Evolutionary conservation across 2,113 vertebrate genomes (phyloP), one percentile per base, ranked within the genome.

Genomic region (Marcusenius ussheri): DNA sequence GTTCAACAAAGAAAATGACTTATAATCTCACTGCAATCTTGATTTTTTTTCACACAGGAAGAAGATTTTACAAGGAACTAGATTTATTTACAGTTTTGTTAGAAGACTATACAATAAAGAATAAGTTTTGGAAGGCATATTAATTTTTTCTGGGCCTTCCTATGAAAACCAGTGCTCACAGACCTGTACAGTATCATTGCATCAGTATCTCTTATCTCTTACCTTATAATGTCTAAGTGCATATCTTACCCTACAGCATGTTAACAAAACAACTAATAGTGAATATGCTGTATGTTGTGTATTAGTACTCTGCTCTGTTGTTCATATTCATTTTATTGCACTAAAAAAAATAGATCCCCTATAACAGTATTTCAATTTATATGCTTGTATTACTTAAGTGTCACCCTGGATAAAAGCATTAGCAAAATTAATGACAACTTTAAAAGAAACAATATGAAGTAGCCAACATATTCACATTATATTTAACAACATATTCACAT

Each of bases 11-110:
- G 92, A 94, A 92, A 91, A 91, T 93, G 92, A 93, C 92, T 90
- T 87, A 91, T 93, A 92, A 92, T 93, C 94, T 93, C 94, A 94
- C 94, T 93, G 92, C 91, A 94, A 94, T 74, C 51, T 83, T 88
- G 45, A 83, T 91, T 50, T 93, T 91, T 91, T 50, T 93, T 94
- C 91, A 92, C 94, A 95, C 90, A 95, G 93, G 89, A 58, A 89
- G 50, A 84, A 83, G 7, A 46, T 83, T 88, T 83, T 94, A 93
- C 94, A 95, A 92, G 94, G 93, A 95, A 91, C 89, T 94, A 94
- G 94, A 89, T 91, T 91, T 96, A 96, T 96, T 95, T 96, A 96
- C 95, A 96, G 92, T 21, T 62, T 91, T 93, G 93, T 92, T 90
- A 70, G 35, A 70, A 45, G 35, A 46, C 15, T 88, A 27, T 89